Evolutionary conservation across 1,140 invertebrate species (phyloP).

Genomic region (Camponotus floridanus): DNA sequence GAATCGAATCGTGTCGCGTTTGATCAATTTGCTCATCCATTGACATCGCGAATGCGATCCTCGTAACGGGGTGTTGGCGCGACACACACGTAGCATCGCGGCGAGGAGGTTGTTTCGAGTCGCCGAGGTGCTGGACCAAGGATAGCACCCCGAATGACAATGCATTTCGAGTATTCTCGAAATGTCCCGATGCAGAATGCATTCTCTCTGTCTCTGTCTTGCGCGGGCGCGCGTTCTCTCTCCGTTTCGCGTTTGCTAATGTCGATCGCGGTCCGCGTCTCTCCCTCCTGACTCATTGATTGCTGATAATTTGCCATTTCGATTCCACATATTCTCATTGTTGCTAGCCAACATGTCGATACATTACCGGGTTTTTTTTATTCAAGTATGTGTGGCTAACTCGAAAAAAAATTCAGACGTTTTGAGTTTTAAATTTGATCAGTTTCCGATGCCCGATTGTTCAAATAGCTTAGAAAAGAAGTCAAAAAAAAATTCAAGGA

Average conservation of each 20-base stretch:
- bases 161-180: slow-evolving; percentile 76
- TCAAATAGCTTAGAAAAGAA: neutral
- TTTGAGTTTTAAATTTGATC: neutral
- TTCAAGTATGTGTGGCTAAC: neutral
- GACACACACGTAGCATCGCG: slow-evolving; percentile 58
- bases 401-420: neutral
- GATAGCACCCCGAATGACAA: slow-evolving; percentile 71
- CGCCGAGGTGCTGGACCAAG: slow-evolving; percentile 70
- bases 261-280: slow-evolving; percentile 49
- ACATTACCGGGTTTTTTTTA: neutral
- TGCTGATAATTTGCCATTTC: slow-evolving; percentile 73
- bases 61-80: slow-evolving; percentile 63
- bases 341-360: slow-evolving; percentile 6
- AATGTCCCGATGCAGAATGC: slow-evolving; percentile 73
- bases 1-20: neutral
- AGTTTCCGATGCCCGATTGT: neutral
- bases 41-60: slow-evolving; percentile 41
- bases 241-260: slow-evolving; percentile 20
- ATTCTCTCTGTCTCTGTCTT: slow-evolving; percentile 2
- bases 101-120: slow-evolving; percentile 69
- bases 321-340: slow-evolving; percentile 58
- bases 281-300: slow-evolving; percentile 56
- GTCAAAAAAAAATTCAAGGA: neutral
- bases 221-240: neutral
- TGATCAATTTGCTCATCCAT: slow-evolving; percentile 30